Conservation (phyloP, 2,113 vertebrate genomes). For the Gallinago jamesoni region DNA sequence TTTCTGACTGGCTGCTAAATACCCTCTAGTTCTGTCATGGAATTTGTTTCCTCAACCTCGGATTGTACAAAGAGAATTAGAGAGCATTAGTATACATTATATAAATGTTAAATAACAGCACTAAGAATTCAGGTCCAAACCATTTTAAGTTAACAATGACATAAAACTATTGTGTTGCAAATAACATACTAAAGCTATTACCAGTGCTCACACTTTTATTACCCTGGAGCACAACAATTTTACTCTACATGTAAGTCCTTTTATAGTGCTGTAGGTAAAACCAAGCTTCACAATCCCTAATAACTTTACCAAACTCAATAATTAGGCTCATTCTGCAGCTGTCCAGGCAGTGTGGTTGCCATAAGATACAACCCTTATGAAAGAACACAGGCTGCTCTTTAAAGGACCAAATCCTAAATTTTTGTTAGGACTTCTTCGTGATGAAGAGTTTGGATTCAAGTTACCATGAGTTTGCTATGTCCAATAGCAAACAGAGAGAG, state of each 20-base stretch:
- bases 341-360: background rate
- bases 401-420: background rate
- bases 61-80: background rate
- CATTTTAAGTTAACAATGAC: background rate
- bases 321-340: background rate
- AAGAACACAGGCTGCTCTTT: background rate
- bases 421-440: background rate
- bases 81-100: background rate
- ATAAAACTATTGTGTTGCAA: background rate
- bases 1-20: constrained; percentile 14
- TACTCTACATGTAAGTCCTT: background rate
- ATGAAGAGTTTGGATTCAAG: background rate
- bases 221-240: background rate
- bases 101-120: background rate
- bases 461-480: fast-evolving
- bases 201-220: background rate
- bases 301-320: background rate
- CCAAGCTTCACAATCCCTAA: background rate
- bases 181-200: background rate
- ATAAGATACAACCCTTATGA: fast-evolving
- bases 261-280: background rate
- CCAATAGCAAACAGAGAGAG: background rate
- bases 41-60: background rate
- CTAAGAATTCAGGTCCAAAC: background rate
- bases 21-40: background rate